Percentiles rank a stretch among this genome's conserved stretches.
phyloP scores from a whole-genome alignment of 2,888 invertebrate genomes.

The Epirrita christyi region DNA sequence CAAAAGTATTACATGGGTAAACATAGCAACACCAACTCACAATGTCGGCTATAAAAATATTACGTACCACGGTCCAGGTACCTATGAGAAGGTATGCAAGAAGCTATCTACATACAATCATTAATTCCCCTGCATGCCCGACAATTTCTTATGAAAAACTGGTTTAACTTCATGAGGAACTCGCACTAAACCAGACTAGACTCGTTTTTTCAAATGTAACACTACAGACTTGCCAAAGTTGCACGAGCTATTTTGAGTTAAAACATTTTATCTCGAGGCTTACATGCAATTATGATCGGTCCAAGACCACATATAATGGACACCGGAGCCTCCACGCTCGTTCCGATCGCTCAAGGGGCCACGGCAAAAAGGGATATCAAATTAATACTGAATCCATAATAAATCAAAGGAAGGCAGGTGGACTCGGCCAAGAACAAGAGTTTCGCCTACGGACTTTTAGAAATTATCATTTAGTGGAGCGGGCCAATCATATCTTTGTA shows the following conservation, averaged over 20 bases:
- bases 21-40: constrained; percentile 35
- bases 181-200: constrained; percentile 26
- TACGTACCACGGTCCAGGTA: constrained; percentile 19
- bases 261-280: constrained; percentile 71
- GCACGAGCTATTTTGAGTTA: constrained; percentile 62
- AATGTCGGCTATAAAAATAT: constrained; percentile 29
- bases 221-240: constrained; percentile 42
- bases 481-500: constrained; percentile 38
- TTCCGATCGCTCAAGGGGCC: constrained; percentile 80
- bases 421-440: constrained; percentile 72
- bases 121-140: constrained; percentile 59
- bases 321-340: constrained; percentile 70
- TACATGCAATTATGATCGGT: constrained; percentile 82
- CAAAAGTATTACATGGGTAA: constrained; percentile 43
- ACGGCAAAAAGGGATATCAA: constrained; percentile 83
- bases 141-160: constrained; percentile 68
- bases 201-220: constrained; percentile 28
- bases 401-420: constrained; percentile 83
- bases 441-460: constrained; percentile 79
- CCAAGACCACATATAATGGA: constrained; percentile 79
- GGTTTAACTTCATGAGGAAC: constrained; percentile 50
- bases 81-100: constrained; percentile 18
- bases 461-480: constrained; percentile 71
- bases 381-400: constrained; percentile 85
- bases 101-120: constrained; percentile 48